Evolutionary conservation across 2,888 invertebrate species (phyloP).

Genomic region (Drosophila neotestacea): DNA sequence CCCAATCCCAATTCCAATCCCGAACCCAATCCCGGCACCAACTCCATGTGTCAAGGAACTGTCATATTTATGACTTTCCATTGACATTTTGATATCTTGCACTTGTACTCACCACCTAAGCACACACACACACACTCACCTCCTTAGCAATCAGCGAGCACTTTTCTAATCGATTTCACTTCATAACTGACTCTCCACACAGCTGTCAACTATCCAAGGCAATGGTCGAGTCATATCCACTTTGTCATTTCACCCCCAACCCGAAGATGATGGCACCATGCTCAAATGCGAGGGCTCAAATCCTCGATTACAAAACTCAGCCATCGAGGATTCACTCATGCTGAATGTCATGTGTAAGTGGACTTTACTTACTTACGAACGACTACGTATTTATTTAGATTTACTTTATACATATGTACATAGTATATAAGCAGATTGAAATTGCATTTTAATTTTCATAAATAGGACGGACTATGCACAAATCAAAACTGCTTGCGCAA

Average conservation of each 20-base stretch:
- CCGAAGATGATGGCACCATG: conserved; percentile 93
- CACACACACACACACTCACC: conserved; percentile 3
- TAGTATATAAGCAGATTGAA: background rate
- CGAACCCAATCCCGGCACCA: conserved; percentile 14
- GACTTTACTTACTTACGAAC: conserved; percentile 12
- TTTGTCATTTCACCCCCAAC: conserved; percentile 92
- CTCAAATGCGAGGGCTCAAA: conserved; percentile 95
- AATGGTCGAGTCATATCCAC: conserved; percentile 91
- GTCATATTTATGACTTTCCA: conserved; percentile 70
- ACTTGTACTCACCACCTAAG: conserved; percentile 40
- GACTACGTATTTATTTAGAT: background rate
- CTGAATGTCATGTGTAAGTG: conserved; percentile 96
- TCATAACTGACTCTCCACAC: conserved; percentile 49
- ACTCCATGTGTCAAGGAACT: conserved; percentile 47
- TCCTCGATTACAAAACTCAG: conserved; percentile 90
- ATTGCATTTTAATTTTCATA: conserved; percentile 64
- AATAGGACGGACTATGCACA: conserved; percentile 56
- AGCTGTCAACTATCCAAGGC: conserved; percentile 89
- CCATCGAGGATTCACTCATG: conserved; percentile 92
- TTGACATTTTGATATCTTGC: conserved; percentile 60
- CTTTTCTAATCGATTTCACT: conserved; percentile 80
- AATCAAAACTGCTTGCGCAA: conserved; percentile 66
- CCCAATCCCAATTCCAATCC: conserved; percentile 14
- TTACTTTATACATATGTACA: background rate
- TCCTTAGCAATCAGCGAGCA: conserved; percentile 42